Evolutionary conservation across 1,140 invertebrate species (phyloP).

Genomic region (Macrotrachela quadricornifera): DNA sequence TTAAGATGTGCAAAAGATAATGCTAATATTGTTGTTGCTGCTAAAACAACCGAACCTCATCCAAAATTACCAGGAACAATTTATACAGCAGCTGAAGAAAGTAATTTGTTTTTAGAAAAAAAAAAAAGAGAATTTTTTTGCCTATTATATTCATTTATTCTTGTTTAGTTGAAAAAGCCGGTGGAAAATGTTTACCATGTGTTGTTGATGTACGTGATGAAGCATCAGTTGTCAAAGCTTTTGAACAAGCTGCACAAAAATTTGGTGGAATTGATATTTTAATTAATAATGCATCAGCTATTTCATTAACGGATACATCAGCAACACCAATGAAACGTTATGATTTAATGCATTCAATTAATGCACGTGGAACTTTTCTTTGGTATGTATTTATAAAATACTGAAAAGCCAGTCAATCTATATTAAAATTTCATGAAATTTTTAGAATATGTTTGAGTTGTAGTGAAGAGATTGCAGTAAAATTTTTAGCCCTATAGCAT

Average conservation of each 20-base stretch:
- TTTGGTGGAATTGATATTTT: conserved; percentile 87
- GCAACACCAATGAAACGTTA: conserved; percentile 68
- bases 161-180: conserved; percentile 57
- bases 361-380: conserved; percentile 29
- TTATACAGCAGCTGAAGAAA: conserved; percentile 81
- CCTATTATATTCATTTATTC: background rate
- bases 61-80: conserved; percentile 95
- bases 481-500: background rate
- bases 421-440: background rate
- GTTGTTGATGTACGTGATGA: conserved; percentile 70
- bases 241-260: conserved; percentile 59
- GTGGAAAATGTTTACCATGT: conserved; percentile 71
- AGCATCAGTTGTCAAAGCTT: conserved; percentile 46
- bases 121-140: too few species aligned
- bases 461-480: background rate
- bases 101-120: too few species aligned
- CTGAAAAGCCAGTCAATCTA: background rate
- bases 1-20: conserved; percentile 45
- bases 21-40: conserved; percentile 76
- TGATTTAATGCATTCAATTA: conserved; percentile 31
- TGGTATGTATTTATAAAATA: conserved; percentile 16
- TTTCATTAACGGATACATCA: conserved; percentile 61
- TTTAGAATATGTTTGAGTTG: too few species aligned
- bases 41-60: conserved; percentile 83
- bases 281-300: conserved; percentile 89